Percentiles rank a stretch among this genome's conserved stretches.
phyloP scores from a whole-genome alignment of 2,888 invertebrate species.

The Tolmerus cingulatus region DNA sequence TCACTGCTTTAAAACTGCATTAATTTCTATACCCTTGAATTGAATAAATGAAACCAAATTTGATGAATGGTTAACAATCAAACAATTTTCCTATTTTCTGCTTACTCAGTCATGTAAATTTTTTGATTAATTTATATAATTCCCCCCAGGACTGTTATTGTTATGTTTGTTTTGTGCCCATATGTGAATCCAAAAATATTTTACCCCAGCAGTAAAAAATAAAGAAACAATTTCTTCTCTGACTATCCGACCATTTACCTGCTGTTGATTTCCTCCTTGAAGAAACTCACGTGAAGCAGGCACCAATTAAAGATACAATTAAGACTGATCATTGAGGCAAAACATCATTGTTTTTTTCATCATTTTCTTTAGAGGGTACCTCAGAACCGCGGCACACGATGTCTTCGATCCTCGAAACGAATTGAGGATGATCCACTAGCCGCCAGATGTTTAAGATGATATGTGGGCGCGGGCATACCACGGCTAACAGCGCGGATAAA shows the following conservation, averaged over 20 bases:
- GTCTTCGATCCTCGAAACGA: not conserved
- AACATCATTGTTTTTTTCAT: conserved; percentile 4
- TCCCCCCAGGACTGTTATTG: not conserved
- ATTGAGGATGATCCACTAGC: not conserved
- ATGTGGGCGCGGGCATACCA: conserved; percentile 12
- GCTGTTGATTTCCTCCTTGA: conserved; percentile 6
- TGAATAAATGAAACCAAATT: not conserved
- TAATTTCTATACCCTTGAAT: not conserved
- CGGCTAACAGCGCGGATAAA: conserved; percentile 1
- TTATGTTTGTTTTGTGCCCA: conserved; percentile 16
- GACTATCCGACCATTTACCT: not conserved
- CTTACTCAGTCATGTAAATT: not conserved
- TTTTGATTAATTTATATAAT: not conserved
- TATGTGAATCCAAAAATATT: not conserved
- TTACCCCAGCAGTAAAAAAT: not conserved
- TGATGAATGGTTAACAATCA: not conserved
- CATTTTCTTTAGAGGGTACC: not conserved
- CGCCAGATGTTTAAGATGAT: conserved; percentile 30
- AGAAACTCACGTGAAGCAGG: not conserved
- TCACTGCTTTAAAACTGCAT: not conserved
- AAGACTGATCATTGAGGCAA: conserved; percentile 18
- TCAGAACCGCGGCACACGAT: not conserved
- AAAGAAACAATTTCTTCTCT: not conserved
- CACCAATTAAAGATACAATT: conserved; percentile 21
- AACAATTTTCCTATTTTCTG: not conserved